Conservation (phyloP, 53 echinoderm and acorn worm genomes). For the Arbacia lixula region DNA sequence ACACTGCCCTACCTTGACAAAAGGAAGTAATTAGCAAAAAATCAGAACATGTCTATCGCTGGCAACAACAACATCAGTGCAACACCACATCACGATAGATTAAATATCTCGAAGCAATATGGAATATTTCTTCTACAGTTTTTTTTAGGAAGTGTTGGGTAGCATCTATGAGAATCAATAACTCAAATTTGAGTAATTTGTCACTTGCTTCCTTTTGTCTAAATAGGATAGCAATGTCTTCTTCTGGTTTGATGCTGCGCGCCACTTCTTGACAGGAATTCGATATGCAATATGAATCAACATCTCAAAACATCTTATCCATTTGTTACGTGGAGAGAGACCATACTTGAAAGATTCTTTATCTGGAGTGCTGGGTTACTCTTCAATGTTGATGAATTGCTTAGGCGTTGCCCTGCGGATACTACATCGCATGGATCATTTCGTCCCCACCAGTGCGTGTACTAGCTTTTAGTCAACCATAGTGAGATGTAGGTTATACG, state of each 20-base stretch:
- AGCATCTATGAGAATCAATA: no score
- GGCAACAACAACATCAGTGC: no score
- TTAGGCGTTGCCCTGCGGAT: conserved; percentile 45
- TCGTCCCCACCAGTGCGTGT: conserved; percentile 45
- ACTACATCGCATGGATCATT: conserved; percentile 63
- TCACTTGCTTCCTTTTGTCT: no score
- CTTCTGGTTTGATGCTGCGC: conserved; percentile 43
- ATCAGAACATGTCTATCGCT: no score
- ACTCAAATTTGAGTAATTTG: no score
- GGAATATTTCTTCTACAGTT: no score
- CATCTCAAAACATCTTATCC: conserved; percentile 69
- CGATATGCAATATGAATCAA: conserved; percentile 60
- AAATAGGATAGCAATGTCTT: conserved; percentile 32
- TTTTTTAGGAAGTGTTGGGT: no score
- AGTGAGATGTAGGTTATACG: conserved; percentile 57
- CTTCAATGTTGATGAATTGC: conserved; percentile 46
- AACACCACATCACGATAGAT: no score
- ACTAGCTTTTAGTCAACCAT: conserved; percentile 61
- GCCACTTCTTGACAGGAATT: conserved; percentile 60
- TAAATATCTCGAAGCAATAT: no score
- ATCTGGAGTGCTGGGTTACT: conserved; percentile 22
- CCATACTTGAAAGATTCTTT: conserved; percentile 41
- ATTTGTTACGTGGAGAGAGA: conserved; percentile 58
- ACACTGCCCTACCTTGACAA: no score
- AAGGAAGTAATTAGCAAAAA: no score